A percentile compares a stretch with the other conserved stretches of the same genome.
Conservation (phyloP, 2,113 vertebrate species). For the Grammomys surdaster region DNA sequence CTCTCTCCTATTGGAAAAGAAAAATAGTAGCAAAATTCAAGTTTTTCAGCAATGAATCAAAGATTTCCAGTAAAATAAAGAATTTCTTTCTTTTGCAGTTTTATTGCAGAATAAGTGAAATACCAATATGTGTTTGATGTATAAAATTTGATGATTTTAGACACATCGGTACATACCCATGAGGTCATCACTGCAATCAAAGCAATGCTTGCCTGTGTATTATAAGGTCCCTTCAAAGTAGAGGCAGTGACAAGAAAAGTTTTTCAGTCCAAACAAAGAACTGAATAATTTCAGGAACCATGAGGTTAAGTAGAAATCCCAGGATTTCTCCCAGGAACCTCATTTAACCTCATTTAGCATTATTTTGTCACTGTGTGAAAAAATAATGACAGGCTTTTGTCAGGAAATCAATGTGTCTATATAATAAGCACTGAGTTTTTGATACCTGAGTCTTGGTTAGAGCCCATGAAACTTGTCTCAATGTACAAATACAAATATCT, state of each 20-base stretch:
- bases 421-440: not conserved
- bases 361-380: not conserved
- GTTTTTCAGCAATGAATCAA: not conserved
- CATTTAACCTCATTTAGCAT: not conserved
- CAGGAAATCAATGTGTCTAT: not conserved
- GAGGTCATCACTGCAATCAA: not conserved
- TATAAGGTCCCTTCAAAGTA: conserved; percentile 22
- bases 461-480: not conserved
- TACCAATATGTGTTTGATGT: not conserved
- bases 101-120: not conserved
- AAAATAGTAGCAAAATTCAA: not conserved
- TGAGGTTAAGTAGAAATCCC: conserved; percentile 2
- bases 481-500: conserved; percentile 32
- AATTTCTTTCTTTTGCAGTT: not conserved
- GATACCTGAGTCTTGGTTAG: not conserved
- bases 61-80: not conserved
- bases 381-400: not conserved
- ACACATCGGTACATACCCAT: not conserved
- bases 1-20: not conserved
- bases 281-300: not conserved
- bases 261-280: not conserved
- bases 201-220: not conserved
- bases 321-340: not conserved
- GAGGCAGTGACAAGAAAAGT: not conserved
- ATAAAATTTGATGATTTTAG: not conserved